Conservation (phyloP, 2,797 vertebrate species). For the Sardinella longiceps region DNA sequence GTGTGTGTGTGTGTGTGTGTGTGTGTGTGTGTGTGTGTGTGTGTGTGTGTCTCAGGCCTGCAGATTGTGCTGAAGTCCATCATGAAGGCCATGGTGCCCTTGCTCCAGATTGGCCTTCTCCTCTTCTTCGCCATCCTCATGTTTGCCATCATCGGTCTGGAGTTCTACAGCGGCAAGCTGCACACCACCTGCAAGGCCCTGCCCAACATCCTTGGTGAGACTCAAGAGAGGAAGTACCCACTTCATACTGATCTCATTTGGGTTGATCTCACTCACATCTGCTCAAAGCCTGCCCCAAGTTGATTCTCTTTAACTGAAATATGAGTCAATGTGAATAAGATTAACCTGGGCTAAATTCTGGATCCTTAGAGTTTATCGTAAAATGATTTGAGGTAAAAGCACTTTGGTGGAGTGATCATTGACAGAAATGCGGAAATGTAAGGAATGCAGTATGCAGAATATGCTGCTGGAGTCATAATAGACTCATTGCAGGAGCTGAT, state of each 20-base stretch:
- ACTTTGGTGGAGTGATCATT: not conserved
- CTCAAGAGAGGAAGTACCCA: not conserved
- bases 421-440: not conserved
- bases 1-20: not conserved
- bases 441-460: not conserved
- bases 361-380: not conserved
- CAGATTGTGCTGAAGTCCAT: slow-evolving; percentile 98
- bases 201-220: slow-evolving; percentile 66
- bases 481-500: not conserved
- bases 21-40: slow-evolving; percentile 31
- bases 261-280: not conserved
- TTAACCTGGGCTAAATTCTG: not conserved
- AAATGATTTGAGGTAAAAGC: not conserved
- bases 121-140: slow-evolving; percentile 98
- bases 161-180: slow-evolving; percentile 96
- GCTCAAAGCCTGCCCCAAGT: not conserved
- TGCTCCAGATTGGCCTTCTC: slow-evolving; percentile 95
- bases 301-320: not conserved
- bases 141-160: slow-evolving; percentile 98
- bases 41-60: slow-evolving; percentile 76
- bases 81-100: slow-evolving; percentile 99
- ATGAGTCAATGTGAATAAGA: slow-evolving; percentile 4
- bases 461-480: not conserved
- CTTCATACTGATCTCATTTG: not conserved
- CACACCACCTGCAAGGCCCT: slow-evolving; percentile 84